Percentiles rank a stretch among this genome's conserved stretches.
phyloP scores from a whole-genome alignment of 1,140 invertebrate species.

The Drosophila takahashii region DNA sequence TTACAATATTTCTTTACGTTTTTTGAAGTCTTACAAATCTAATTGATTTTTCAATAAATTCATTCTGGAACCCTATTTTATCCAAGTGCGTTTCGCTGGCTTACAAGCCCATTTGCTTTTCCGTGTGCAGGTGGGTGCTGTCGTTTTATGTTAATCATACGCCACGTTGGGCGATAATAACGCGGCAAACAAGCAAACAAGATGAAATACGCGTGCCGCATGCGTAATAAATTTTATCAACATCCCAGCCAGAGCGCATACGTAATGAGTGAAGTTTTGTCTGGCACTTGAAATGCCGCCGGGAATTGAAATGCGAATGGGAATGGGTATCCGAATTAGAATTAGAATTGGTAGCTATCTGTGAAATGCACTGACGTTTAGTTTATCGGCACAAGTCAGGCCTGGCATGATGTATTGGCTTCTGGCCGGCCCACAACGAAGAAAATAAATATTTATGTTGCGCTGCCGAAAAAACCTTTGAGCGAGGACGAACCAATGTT shows the following conservation, averaged over 20 bases:
- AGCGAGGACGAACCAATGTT: not conserved
- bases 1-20: no score
- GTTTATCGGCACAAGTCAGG: conserved; percentile 40
- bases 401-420: conserved; percentile 26
- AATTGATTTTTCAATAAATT: no score
- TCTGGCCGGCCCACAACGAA: not conserved
- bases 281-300: conserved; percentile 45
- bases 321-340: conserved; percentile 16
- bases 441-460: conserved; percentile 28
- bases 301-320: conserved; percentile 34
- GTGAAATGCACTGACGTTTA: conserved; percentile 32
- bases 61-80: not conserved
- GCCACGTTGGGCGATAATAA: conserved; percentile 81
- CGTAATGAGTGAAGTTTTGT: conserved; percentile 43
- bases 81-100: not conserved
- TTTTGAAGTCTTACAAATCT: no score
- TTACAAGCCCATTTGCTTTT: not conserved
- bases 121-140: conserved; percentile 32
- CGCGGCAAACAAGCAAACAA: conserved; percentile 81
- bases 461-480: not conserved
- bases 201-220: conserved; percentile 81
- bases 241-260: conserved; percentile 25
- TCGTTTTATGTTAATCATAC: conserved; percentile 83
- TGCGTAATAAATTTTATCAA: conserved; percentile 79
- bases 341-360: conserved; percentile 44